Evolutionary conservation across 1,140 invertebrate genomes (phyloP), one percentile per base, ranked within the genome.

Genomic region (Aricia agestis): DNA sequence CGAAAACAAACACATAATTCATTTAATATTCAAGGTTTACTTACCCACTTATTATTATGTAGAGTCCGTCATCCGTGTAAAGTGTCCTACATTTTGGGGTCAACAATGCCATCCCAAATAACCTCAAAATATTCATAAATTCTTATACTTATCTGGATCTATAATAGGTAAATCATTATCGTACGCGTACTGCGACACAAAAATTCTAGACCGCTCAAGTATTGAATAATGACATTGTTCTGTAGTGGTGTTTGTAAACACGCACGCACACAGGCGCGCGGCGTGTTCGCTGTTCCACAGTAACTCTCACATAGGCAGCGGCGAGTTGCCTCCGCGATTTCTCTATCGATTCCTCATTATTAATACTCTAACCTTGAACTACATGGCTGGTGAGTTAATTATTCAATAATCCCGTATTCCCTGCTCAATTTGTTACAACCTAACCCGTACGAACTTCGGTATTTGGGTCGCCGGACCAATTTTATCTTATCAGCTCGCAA

Each of bases 191-290:
- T 78, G 81, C 80, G 73, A 74, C 82, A 81, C 82, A 81, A 80
- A 52, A 82, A 81, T 78, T 79, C 76, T 82, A 83, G 79, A 85
- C 75, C 74, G 77, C 68, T 78, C 79, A 74, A 78, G 78, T 81
- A 86, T 81, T 84, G 82, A 85, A 84, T 87, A 87, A 87, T 85
- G 82, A 88, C 85, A 88, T 89, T 86, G 87, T 86, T 85, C 84
- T 76, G 75, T 76, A 74, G 75, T 78, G 66, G 84, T 87, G 85
- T 90, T 85, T 81, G 83, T 87, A 86, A 89, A 87, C 83, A 84
- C 66, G 45, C 71, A 77, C 77, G 9, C 78, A 78, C 78, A 80
- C 82, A 76, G 31, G 69, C 58, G 19, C 68, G 58, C 19, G 42
- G 1, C 69, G 68, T 63, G 66, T 78, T 81, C 80, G 36, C 36